Percentiles rank a stretch among this genome's conserved stretches.
Evolutionary conservation across 2,888 invertebrate genomes (phyloP).

Genomic region (Apodemia duryi): DNA sequence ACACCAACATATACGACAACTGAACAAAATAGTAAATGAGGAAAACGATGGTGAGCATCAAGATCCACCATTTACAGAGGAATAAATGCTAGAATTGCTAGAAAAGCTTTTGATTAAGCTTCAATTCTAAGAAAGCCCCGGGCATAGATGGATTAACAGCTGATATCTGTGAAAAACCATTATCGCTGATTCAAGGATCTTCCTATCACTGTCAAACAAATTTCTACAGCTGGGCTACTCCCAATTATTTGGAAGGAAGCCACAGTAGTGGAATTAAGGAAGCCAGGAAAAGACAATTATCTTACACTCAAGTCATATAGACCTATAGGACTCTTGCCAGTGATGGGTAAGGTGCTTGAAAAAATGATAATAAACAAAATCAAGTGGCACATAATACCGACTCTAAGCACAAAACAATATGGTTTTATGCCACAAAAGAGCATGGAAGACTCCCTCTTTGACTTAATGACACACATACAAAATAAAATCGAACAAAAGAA

Average conservation of each 20-base stretch:
- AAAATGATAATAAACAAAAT: no score
- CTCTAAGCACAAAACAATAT: no score
- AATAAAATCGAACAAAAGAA: no score
- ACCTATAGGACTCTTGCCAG: background rate
- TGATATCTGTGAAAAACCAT: background rate
- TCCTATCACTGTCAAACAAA: background rate
- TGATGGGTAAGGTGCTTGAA: background rate
- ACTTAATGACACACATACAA: no score
- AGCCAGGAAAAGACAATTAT: background rate
- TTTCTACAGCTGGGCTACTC: background rate
- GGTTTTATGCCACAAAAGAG: no score
- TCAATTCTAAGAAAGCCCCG: background rate
- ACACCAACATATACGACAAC: background rate
- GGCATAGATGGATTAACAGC: background rate
- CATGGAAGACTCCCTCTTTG: no score
- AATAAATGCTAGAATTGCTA: background rate
- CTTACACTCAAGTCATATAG: background rate
- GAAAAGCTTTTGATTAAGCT: no score
- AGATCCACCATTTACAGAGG: slow-evolving; percentile 3
- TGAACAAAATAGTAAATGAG: background rate
- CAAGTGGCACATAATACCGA: no score
- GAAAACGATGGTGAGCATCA: background rate
- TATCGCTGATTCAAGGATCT: background rate
- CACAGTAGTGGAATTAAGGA: background rate
- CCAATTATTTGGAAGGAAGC: background rate